phyloP scores from a whole-genome alignment of 1,140 invertebrate genomes.

The Drosophila albomicans region DNA sequence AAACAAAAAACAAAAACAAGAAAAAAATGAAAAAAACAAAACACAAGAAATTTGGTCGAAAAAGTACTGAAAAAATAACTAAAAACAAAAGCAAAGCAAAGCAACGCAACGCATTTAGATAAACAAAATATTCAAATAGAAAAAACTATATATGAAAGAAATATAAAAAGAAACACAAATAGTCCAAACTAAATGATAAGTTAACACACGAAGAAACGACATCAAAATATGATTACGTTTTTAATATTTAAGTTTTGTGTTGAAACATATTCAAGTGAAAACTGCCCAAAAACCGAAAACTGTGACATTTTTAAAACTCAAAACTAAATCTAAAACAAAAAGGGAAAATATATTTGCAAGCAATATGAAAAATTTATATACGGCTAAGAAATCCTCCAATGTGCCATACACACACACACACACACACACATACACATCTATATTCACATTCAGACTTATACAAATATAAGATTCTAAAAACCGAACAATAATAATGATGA shows the following conservation, averaged over 20 bases:
- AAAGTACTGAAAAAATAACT: constrained; percentile 59
- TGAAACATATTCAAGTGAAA: constrained; percentile 34
- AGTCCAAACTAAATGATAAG: constrained; percentile 49
- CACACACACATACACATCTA: constrained; percentile 31
- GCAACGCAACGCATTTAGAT: constrained; percentile 45
- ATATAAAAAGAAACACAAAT: constrained; percentile 21
- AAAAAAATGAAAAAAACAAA: constrained; percentile 18
- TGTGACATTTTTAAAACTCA: constrained; percentile 48
- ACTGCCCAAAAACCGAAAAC: constrained; percentile 46
- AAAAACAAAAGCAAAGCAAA: constrained; percentile 44
- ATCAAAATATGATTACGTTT: constrained; percentile 24
- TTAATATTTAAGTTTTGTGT: constrained; percentile 37
- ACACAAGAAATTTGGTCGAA: constrained; percentile 48
- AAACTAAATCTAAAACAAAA: constrained; percentile 18
- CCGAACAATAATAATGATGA: constrained; percentile 68
- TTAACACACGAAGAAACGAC: constrained; percentile 29
- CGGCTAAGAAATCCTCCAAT: constrained; percentile 54
- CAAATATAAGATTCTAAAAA: constrained; percentile 46
- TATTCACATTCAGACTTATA: constrained; percentile 30
- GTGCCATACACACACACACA: constrained; percentile 66
- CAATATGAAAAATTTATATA: constrained; percentile 41
- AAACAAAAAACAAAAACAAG: constrained; percentile 9
- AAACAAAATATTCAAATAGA: constrained; percentile 32
- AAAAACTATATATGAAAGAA: constrained; percentile 11
- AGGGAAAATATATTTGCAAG: constrained; percentile 35